A percentile compares a stretch with the other conserved stretches of the same genome.
phyloP scores from a whole-genome alignment of 2,113 vertebrate genomes.

The Bambusicola thoracicus region DNA sequence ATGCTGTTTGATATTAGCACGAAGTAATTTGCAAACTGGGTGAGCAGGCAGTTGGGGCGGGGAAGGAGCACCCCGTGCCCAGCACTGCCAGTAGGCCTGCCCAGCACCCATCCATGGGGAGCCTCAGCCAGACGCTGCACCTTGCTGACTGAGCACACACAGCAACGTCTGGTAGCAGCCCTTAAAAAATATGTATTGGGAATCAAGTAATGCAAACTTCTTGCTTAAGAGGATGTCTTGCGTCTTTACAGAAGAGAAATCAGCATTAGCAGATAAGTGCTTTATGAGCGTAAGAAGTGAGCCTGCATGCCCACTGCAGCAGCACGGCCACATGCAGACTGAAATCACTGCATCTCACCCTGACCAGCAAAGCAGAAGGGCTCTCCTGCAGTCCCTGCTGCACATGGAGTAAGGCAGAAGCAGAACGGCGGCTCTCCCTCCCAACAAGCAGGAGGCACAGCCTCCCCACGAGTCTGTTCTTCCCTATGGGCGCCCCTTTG shows the following conservation, averaged over 20 bases:
- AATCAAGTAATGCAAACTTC: background rate
- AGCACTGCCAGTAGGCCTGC: background rate
- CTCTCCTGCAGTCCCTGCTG: background rate
- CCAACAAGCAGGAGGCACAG: background rate
- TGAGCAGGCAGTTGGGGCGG: background rate
- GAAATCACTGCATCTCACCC: background rate
- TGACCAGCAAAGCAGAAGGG: background rate
- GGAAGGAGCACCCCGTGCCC: background rate
- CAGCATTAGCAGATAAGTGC: background rate
- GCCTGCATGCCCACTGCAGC: no score
- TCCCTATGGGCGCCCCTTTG: background rate
- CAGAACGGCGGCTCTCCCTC: no score
- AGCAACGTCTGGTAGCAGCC: background rate
- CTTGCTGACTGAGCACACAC: background rate
- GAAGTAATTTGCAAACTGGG: background rate
- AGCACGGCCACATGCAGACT: no score
- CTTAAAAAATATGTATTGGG: background rate
- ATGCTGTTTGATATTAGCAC: background rate
- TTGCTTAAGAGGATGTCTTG: background rate
- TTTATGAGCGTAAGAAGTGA: background rate
- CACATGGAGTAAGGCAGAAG: background rate
- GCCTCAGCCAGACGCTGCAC: background rate
- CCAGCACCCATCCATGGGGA: background rate
- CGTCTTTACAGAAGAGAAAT: background rate
- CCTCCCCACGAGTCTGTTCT: background rate